Evolutionary conservation across 2,113 vertebrate species (phyloP).

Genomic region (Aptenodytes forsteri): DNA sequence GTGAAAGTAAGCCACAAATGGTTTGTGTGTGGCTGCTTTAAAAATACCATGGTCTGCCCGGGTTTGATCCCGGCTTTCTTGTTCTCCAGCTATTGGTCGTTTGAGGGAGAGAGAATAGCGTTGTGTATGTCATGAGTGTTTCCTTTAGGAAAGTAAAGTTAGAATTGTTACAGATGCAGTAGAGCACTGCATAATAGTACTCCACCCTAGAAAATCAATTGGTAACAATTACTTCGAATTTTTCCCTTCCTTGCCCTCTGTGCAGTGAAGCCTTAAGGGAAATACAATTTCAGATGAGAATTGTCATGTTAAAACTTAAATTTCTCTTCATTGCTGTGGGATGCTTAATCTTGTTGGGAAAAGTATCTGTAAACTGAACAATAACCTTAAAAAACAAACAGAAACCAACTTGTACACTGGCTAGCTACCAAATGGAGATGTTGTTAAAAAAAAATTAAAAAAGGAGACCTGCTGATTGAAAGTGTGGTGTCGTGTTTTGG

Average conservation of each 20-base stretch:
- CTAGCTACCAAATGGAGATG: background rate
- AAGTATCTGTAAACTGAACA: background rate
- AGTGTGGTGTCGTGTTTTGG: background rate
- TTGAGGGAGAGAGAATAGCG: background rate
- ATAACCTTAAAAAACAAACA: background rate
- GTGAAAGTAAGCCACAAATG: background rate
- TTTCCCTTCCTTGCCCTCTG: background rate
- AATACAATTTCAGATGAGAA: background rate
- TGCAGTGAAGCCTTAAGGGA: background rate
- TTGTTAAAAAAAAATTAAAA: background rate
- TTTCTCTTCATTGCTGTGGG: background rate
- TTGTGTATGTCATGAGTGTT: background rate
- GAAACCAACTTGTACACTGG: background rate
- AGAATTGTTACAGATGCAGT: background rate
- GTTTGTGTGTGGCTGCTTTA: background rate
- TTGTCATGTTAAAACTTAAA: background rate
- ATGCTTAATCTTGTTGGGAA: background rate
- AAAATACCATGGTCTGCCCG: background rate
- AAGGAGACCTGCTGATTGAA: background rate
- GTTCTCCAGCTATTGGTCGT: background rate
- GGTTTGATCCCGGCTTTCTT: background rate
- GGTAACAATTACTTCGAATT: background rate
- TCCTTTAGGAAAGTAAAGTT: background rate
- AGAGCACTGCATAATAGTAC: background rate
- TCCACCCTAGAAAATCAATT: background rate